Evolutionary conservation across 2,888 invertebrate species (phyloP).

Genomic region (Petrophora chlorosata): DNA sequence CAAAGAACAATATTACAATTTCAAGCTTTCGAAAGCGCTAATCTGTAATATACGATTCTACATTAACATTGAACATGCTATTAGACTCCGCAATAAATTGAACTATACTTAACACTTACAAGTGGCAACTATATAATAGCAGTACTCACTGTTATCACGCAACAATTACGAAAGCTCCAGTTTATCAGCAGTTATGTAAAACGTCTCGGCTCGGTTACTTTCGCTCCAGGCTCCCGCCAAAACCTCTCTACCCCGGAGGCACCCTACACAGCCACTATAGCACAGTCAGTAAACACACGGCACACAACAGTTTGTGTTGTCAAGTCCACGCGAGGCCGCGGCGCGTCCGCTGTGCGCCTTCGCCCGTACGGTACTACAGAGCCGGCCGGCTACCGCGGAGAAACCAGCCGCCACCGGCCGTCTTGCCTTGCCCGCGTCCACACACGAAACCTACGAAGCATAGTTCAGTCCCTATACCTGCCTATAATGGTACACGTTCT

Average conservation of each 20-base stretch:
- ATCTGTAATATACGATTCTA: not conserved
- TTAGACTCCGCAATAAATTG: constrained; percentile 15
- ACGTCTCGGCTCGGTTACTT: constrained; percentile 48
- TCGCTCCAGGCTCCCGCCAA: constrained; percentile 66
- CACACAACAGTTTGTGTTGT: constrained; percentile 45
- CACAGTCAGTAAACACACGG: constrained; percentile 56
- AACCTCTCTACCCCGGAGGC: constrained; percentile 42
- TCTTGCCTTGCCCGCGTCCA: constrained; percentile 42
- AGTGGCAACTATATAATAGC: constrained; percentile 18
- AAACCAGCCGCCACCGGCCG: constrained; percentile 42
- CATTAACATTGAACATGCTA: constrained; percentile 6
- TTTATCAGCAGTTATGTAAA: constrained; percentile 71
- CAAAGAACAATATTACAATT: not conserved
- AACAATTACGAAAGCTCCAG: constrained; percentile 71
- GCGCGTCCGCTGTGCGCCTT: constrained; percentile 70
- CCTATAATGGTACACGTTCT: constrained; percentile 47
- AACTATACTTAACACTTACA: constrained; percentile 22
- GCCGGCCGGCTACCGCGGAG: constrained; percentile 24
- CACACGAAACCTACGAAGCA: constrained; percentile 41
- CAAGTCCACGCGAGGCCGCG: constrained; percentile 38
- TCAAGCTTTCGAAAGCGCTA: not conserved
- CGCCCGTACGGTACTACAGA: constrained; percentile 72
- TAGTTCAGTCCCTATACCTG: constrained; percentile 29
- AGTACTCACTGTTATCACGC: constrained; percentile 78
- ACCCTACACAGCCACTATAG: constrained; percentile 48